Evolutionary conservation across 2,113 vertebrate genomes (phyloP).

Genomic region (Hippocampus comes): DNA sequence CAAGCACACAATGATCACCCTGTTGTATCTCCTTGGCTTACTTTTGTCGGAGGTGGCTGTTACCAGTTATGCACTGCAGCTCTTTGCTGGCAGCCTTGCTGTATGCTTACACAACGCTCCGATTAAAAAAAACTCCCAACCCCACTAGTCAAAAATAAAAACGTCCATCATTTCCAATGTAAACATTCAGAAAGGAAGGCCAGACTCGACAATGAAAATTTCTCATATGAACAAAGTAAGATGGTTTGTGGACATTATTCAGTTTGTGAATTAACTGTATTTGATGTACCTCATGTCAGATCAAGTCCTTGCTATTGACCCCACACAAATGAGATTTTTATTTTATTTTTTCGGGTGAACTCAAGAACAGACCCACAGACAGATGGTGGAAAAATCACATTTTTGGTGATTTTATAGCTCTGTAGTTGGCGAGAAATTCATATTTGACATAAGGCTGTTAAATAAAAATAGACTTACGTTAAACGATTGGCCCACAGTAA

Average conservation of each 20-base stretch:
- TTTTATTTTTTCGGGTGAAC: background rate
- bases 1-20: constrained; percentile 11
- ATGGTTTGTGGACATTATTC: background rate
- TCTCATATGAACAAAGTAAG: constrained; percentile 2
- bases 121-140: constrained; percentile 32
- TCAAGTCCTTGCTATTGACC: background rate
- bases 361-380: background rate
- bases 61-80: constrained; percentile 32
- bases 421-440: background rate
- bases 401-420: background rate
- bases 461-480: background rate
- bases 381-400: background rate
- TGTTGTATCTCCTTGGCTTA: constrained; percentile 10
- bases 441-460: background rate
- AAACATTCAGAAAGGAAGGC: constrained; percentile 19
- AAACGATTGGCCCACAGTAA: background rate
- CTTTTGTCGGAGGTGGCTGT: constrained; percentile 38
- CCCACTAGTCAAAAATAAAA: constrained; percentile 21
- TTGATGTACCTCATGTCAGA: background rate
- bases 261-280: background rate
- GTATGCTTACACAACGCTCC: constrained; percentile 31
- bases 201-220: background rate
- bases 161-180: constrained; percentile 35
- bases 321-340: background rate
- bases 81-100: constrained; percentile 15